Conservation (phyloP, 2,113 vertebrate genomes). For the Junco hyemalis region DNA sequence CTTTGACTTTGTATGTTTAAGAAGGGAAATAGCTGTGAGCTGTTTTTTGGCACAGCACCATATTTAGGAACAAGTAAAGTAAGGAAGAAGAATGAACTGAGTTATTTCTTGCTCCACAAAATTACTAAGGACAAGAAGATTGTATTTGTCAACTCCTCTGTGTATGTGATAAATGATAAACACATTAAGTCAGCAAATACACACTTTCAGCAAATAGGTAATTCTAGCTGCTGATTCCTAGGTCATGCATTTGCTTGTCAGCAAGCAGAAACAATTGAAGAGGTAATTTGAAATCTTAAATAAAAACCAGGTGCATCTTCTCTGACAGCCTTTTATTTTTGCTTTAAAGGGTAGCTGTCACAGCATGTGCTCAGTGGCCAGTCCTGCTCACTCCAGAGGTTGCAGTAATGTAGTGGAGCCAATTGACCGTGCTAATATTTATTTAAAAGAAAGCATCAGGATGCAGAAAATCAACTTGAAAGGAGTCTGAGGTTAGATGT, state of each 20-base stretch:
- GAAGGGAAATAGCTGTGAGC: constrained; percentile 19
- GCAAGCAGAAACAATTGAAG: not conserved
- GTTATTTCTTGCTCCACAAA: constrained; percentile 5
- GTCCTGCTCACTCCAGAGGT: not conserved
- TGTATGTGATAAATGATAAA: constrained; percentile 1
- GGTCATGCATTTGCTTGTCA: constrained; percentile 31
- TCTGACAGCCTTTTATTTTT: not conserved
- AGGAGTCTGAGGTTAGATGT: not conserved
- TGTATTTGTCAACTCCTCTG: constrained; percentile 25
- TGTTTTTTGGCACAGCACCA: constrained; percentile 16
- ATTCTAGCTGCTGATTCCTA: not conserved
- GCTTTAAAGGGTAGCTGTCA: not conserved
- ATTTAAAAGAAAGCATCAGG: not conserved
- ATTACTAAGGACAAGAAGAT: not conserved
- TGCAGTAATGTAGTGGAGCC: not conserved
- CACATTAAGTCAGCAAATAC: not conserved
- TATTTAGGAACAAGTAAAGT: not conserved
- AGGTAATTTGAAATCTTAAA: constrained; percentile 2
- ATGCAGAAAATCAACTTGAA: not conserved
- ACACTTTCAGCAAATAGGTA: not conserved
- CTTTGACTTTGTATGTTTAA: constrained; percentile 12
- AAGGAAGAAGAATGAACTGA: not conserved
- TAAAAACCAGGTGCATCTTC: constrained; percentile 6
- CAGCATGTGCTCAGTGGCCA: not conserved
- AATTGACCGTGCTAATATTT: not conserved